Evolutionary conservation across 2,888 invertebrate genomes (phyloP), one percentile per base, ranked within the genome.

Genomic region (Hyles lineata): DNA sequence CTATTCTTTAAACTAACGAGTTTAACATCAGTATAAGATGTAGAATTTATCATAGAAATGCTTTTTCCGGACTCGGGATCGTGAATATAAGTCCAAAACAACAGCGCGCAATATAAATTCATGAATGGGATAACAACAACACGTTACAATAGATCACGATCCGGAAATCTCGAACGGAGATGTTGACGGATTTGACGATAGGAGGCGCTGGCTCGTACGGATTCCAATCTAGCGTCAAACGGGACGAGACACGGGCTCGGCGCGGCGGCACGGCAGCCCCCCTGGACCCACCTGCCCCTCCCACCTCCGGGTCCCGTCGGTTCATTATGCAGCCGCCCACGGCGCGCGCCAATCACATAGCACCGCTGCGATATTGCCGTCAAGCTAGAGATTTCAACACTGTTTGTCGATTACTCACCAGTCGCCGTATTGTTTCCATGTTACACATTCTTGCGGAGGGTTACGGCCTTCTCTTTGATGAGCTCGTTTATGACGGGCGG

Each of bases 281-380:
- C 67, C 67, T 67, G 58, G 78, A 76, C 74, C 78, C 80, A 78
- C 82, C 81, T 77, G 76, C 82, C 82, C 78, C 81, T 82, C 83
- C 81, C 85, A 77, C 76, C 74, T 78, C 74, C 85, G 79, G 76
- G 78, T 85, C 81, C 80, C 79, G 82, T 79, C 84, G 89, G 90
- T 91, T 93, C 93, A 93, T 94, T 93, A 93, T 93, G 92, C 93
- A 92, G 89, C 90, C 91, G 87, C 92, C 92, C 91, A 89, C 90
- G 87, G 89, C 88, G 85, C 89, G 91, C 91, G 92, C 92, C 93
- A 92, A 92, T 93, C 94, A 92, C 92, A 93, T 89, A 89, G 87
- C 91, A 87, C 84, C 89, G 85, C 87, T 85, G 87, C 89, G 89
- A 92, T 93, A 93, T 93, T 93, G 92, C 92, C 86, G 88, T 85